Base-by-base conservation (phyloP, 2,113 vertebrate species). In the Sphaerodactylus townsendi region DNA sequence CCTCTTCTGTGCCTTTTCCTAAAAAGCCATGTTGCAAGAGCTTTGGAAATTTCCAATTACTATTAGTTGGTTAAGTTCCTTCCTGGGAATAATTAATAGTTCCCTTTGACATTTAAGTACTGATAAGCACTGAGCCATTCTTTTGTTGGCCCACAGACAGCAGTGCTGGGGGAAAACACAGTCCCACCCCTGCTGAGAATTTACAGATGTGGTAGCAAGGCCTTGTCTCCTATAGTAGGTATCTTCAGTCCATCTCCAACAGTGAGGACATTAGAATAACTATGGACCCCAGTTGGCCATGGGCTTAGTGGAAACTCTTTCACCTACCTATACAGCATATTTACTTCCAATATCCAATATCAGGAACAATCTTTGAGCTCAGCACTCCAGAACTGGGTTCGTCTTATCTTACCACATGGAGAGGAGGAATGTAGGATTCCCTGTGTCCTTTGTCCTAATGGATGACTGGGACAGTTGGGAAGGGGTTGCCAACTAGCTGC, bases 41-140 rank as follows among this genome's bases (percentile, higher is more conserved):
- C 64, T 48, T 30, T 79, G 77, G 77, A 79, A 30, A 48, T 77
- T 77, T 77, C 56, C 53, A 77, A 41, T 77, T 77, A 64, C 77
- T 66, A 66, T 79, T 79, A 79, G 59, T 39, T 78, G 37, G 77
- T 64, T n/a, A 44, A 46, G 7, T 66, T 66, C 62, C 53, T 66
- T 48, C 41, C 41, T 79, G 77, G 44, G 30, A 48, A 68, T 79
- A 79, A 79, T 79, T 79, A 79, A 79, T 79, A 48, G 64, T 68
- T 79, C 64, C 39, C 77, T 66, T 79, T 66, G 19, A 78, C 6
- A 68, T 66, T 48, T 66, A 79, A 66, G 41, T 35, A 46, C 62
- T 68, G 48, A 35, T 79, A 78, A 44, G 56, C 25, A 77, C 59
- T 77, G 41, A 79, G 30, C 19, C 10, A 79, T 79, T 68, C 10